Conservation (phyloP, 2,888 invertebrate genomes). For the Camponotus fellah region DNA sequence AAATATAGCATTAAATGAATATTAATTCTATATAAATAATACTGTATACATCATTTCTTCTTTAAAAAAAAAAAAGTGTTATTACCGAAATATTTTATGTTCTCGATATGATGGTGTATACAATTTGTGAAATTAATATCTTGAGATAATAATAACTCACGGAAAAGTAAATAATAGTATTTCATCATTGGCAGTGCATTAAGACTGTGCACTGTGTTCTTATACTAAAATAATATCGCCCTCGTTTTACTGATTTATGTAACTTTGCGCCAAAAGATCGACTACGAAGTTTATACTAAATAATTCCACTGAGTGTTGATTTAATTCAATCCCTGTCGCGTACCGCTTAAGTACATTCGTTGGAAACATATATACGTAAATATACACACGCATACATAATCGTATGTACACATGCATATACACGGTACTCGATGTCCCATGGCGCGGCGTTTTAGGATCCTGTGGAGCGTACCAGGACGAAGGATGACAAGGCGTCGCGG, state of each 20-base stretch:
- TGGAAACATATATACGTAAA: neutral
- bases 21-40: neutral
- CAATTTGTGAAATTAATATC: neutral
- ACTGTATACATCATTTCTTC: neutral
- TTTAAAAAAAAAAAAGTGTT: neutral
- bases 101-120: too few species aligned
- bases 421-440: constrained; percentile 66
- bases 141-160: neutral
- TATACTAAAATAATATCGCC: neutral
- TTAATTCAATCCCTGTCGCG: constrained; percentile 43
- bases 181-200: neutral
- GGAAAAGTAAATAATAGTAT: neutral
- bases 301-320: constrained; percentile 48
- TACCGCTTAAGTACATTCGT: constrained; percentile 15
- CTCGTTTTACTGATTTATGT: constrained; percentile 4
- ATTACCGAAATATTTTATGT: neutral
- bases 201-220: neutral
- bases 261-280: neutral
- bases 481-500: constrained; percentile 69
- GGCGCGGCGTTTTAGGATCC: constrained; percentile 68
- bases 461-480: constrained; percentile 69
- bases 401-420: constrained; percentile 40
- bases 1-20: neutral
- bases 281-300: constrained; percentile 33
- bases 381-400: constrained; percentile 37